These are phyloP conservation scores for Nilaparvata lugens DNA, from an alignment of 1,140 invertebrate species.

Conservation along the genomic window DNA sequence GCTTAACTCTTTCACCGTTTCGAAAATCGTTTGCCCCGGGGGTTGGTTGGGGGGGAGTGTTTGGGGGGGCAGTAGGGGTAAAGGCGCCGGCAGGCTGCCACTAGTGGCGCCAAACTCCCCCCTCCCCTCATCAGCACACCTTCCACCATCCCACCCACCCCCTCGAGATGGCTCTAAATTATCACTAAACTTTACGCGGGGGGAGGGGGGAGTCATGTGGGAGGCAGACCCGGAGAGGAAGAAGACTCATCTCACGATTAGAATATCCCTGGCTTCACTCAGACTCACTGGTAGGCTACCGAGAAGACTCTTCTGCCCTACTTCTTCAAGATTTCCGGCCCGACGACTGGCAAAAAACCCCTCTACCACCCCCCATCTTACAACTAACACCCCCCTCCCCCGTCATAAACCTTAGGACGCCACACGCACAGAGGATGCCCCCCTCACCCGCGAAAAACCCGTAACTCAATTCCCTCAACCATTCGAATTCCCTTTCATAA, in stretches of 20 bases:
- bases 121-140: not conserved
- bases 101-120: slow-evolving; percentile 2
- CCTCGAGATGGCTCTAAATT: slow-evolving; percentile 13
- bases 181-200: slow-evolving; percentile 18
- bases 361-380: too few species aligned
- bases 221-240: too few species aligned
- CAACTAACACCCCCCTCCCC: too few species aligned
- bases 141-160: not conserved
- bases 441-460: too few species aligned
- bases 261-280: slow-evolving; percentile 8
- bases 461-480: too few species aligned
- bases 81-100: slow-evolving; percentile 1
- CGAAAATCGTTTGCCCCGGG: slow-evolving; percentile 6
- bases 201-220: too few species aligned
- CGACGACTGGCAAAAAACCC: too few species aligned
- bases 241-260: slow-evolving; percentile 16
- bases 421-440: too few species aligned
- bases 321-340: not conserved
- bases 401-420: too few species aligned
- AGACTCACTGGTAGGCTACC: slow-evolving; percentile 1
- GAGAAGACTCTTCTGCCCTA: not conserved
- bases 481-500: too few species aligned
- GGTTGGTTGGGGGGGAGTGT: not conserved
- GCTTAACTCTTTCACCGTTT: slow-evolving; percentile 13
- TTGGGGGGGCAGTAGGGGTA: too few species aligned